Evolutionary conservation across 2,888 invertebrate species (phyloP).

Genomic region (Drosophila glabriapex): DNA sequence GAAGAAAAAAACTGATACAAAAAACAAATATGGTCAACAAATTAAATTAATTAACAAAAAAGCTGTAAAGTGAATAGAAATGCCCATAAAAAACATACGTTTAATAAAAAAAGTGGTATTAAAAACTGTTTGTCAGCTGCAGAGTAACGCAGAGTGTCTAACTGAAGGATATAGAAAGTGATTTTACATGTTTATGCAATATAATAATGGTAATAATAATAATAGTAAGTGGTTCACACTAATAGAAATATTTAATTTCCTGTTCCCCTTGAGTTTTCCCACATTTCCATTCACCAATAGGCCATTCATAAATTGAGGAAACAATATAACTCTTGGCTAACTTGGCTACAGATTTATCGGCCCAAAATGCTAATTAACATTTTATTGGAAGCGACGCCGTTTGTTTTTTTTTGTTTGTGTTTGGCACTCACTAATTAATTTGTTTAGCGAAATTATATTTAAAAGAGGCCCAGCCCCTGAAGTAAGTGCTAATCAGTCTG

Average conservation of each 20-base stretch:
- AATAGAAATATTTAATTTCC: background rate
- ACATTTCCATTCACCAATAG: constrained; percentile 5
- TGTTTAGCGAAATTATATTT: constrained; percentile 44
- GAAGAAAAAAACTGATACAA: constrained; percentile 3
- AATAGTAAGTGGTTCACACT: background rate
- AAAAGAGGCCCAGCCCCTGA: constrained; percentile 39
- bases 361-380: constrained; percentile 36
- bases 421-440: constrained; percentile 37
- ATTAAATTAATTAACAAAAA: constrained; percentile 7
- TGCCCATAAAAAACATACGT: constrained; percentile 17
- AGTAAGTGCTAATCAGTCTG: constrained; percentile 37
- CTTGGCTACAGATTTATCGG: background rate
- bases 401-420: constrained; percentile 12
- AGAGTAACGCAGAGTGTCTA: background rate
- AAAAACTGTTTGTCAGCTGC: background rate
- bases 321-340: constrained; percentile 5
- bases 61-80: constrained; percentile 7
- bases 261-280: background rate
- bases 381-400: constrained; percentile 42
- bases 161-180: background rate
- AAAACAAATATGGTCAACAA: constrained; percentile 17
- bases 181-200: background rate
- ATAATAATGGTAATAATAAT: background rate
- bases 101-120: background rate
- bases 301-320: constrained; percentile 34